Conservation (phyloP, 1,140 invertebrate genomes). For the Nephotettix cincticeps region DNA sequence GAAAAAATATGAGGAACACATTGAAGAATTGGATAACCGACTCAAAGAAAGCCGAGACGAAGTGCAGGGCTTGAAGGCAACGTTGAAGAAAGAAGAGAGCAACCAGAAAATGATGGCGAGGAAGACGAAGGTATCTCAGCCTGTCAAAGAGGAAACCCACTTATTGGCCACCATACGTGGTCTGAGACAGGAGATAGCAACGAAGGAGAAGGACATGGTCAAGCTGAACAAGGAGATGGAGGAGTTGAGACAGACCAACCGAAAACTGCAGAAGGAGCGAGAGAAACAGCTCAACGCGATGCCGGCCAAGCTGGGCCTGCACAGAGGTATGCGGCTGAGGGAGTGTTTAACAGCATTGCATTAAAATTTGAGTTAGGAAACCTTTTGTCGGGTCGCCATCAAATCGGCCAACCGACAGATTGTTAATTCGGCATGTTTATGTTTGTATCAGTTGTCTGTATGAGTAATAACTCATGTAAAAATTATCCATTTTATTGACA, state of each 20-base stretch:
- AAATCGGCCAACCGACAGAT: no score
- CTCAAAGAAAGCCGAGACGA: conserved; percentile 47
- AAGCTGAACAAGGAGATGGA: conserved; percentile 71
- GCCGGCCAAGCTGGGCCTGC: neutral
- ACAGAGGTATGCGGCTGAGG: no score
- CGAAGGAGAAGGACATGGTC: conserved; percentile 67
- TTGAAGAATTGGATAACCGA: conserved; percentile 67
- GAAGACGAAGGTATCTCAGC: neutral
- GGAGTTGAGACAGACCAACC: conserved; percentile 70
- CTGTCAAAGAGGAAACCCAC: conserved; percentile 67
- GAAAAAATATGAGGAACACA: conserved; percentile 69
- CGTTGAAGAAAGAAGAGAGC: conserved; percentile 4
- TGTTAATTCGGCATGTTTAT: no score
- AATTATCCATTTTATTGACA: no score
- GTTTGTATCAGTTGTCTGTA: no score
- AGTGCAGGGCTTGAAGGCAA: conserved; percentile 12
- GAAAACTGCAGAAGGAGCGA: conserved; percentile 69
- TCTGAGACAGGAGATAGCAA: conserved; percentile 66
- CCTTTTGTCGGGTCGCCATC: no score
- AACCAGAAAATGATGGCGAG: conserved; percentile 10
- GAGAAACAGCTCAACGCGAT: conserved; percentile 52
- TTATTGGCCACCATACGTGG: conserved; percentile 74
- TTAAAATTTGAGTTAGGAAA: no score
- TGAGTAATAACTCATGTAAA: no score
- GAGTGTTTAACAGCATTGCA: no score